phyloP scores from a whole-genome alignment of 2,113 vertebrate genomes.

The Piprites chloris region DNA sequence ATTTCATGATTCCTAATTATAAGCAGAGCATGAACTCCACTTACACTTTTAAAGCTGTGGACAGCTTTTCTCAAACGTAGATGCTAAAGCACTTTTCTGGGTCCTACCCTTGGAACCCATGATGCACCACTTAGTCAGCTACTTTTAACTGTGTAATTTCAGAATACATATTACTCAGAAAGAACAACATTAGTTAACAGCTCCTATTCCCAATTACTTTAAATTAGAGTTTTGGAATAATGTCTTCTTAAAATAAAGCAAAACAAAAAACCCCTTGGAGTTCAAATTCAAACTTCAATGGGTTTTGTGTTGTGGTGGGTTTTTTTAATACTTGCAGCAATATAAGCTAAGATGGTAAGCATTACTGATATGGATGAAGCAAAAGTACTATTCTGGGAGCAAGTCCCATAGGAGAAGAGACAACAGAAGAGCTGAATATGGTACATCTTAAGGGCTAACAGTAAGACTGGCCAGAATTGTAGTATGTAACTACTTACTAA shows the following conservation, averaged over 20 bases:
- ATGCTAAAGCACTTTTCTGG: background rate
- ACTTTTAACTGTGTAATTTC: background rate
- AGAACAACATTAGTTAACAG: background rate
- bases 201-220: background rate
- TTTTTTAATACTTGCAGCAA: background rate
- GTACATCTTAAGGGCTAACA: background rate
- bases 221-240: background rate
- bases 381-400: background rate
- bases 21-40: background rate
- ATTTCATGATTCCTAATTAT: background rate
- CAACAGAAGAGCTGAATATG: background rate
- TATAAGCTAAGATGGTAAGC: background rate
- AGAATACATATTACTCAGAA: background rate
- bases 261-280: background rate
- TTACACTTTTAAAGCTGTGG: background rate
- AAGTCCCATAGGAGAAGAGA: background rate
- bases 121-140: background rate
- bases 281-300: background rate
- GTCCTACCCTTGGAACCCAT: background rate
- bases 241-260: background rate
- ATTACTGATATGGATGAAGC: background rate
- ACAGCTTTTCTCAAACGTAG: background rate
- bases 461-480: background rate
- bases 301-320: background rate
- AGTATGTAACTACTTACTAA: background rate